Evolutionary conservation across 2,797 vertebrate genomes (phyloP), one percentile per base, ranked within the genome.

Genomic region (Macroramphosus scolopax): DNA sequence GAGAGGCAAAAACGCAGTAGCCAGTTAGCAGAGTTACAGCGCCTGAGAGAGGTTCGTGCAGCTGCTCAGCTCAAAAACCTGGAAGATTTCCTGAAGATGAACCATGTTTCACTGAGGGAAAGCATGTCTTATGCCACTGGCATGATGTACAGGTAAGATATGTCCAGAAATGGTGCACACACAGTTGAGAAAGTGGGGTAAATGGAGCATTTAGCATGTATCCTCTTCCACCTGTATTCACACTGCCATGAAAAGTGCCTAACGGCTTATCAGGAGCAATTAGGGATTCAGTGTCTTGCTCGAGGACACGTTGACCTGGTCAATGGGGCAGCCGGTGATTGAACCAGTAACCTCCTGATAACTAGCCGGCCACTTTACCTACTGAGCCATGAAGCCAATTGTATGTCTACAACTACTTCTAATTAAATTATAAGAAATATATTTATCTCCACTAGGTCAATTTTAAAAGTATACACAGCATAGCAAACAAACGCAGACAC

Each of bases 111-210:
- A 7, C 87, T 96, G 72, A 90, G 91, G 6, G 81, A 93, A 62
- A 85, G 88, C 50, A 88, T 91, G 1, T 91, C 94, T 16, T 84
- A 67, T 45, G 41, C 80, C 59, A 95, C 94, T 0, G 93, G 94
- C 72, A 96, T 98, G 95, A 91, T 77, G 45, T 96, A 96, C 91
- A 93, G 94, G 95, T 98, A 89, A 92, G 92, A 51, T 38, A 12
- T 11, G 12, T 13, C 12, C 41, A 9, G 32, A 13, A 12, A 6
- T n/a, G n/a, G n/a, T n/a, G n/a, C n/a, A n/a, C n/a, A n/a, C n/a
- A n/a, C n/a, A n/a, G n/a, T n/a, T n/a, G n/a, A n/a, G n/a, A n/a
- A n/a, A n/a, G n/a, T n/a, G n/a, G n/a, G n/a, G n/a, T n/a, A n/a
- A n/a, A n/a, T n/a, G n/a, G n/a, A n/a, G n/a, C n/a, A n/a, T n/a